Evolutionary conservation across 2,888 invertebrate genomes (phyloP), one percentile per base, ranked within the genome.

Genomic region (Ligdia adustata): DNA sequence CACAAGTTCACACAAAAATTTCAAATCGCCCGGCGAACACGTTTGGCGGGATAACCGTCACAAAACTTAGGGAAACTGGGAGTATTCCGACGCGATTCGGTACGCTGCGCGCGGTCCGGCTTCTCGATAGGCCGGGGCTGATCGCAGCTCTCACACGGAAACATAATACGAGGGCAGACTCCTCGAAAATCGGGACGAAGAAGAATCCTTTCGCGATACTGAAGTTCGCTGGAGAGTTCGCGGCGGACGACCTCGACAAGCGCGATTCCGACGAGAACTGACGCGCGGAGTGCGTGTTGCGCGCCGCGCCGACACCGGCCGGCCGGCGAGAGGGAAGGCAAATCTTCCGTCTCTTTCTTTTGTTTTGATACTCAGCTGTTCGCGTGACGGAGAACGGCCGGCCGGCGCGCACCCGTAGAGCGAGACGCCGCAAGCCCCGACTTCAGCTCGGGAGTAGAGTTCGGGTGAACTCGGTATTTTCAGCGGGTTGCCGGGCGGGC

Each of bases 301-400:
- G 69, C 66, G 75, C 67, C 59, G 73, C 76, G 75, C 57, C 72
- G 75, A 78, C 79, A 82, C 88, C 88, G 88, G 89, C 89, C 89
- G 89, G 88, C 89, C 89, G 90, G 88, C 84, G 86, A 89, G 85
- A 75, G 78, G 82, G 86, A 82, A 82, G 82, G 82, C 79, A 81
- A 82, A 87, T 84, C 75, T 75, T 76, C 85, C 82, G 90, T 89
- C 87, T 87, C 90, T 71, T 82, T 86, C 81, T 78, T 89, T 91
- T 91, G 91, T 90, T 90, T 89, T 91, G 90, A 87, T 90, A 87
- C 89, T 90, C 90, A 90, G 90, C 90, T 90, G 89, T 88, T 89
- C 70, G 79, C 55, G 71, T 49, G 78, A 82, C 73, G 58, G 82
- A 76, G 82, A 78, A 51, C 47, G 57, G 56, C 65, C 68, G 70